phyloP scores from a whole-genome alignment of 1,140 invertebrate species.

The Acromyrmex heyeri region DNA sequence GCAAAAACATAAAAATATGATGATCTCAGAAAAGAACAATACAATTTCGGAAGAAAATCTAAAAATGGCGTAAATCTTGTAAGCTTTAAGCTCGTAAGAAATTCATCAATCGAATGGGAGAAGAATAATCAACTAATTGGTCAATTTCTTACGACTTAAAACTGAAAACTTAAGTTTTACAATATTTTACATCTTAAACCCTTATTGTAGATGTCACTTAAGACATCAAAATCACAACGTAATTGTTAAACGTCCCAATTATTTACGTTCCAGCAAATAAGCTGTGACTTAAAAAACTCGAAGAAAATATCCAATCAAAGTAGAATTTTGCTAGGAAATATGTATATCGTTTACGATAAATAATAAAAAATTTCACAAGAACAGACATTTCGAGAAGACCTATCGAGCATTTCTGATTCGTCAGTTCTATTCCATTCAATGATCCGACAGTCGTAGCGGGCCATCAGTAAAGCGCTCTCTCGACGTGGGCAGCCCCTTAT shows the following conservation, averaged over 20 bases:
- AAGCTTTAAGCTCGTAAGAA: too few relatives aligned
- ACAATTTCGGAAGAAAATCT: not conserved
- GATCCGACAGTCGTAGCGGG: not conserved
- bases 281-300: not conserved
- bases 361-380: not conserved
- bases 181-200: too few relatives aligned
- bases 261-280: not conserved
- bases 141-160: too few relatives aligned
- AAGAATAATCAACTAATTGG: too few relatives aligned
- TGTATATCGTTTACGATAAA: not conserved
- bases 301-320: not conserved
- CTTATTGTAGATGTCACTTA: not conserved
- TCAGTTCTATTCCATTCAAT: not conserved
- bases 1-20: not conserved
- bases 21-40: not conserved
- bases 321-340: not conserved
- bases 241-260: not conserved
- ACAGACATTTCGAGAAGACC: not conserved
- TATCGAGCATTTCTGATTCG: not conserved
- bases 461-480: not conserved
- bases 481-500: constrained; percentile 16
- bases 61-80: not conserved
- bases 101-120: too few relatives aligned
- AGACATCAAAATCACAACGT: not conserved
- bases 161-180: too few relatives aligned